Evolutionary conservation across 2,797 vertebrate species (phyloP).

Genomic region (Poliocrania exsul): DNA sequence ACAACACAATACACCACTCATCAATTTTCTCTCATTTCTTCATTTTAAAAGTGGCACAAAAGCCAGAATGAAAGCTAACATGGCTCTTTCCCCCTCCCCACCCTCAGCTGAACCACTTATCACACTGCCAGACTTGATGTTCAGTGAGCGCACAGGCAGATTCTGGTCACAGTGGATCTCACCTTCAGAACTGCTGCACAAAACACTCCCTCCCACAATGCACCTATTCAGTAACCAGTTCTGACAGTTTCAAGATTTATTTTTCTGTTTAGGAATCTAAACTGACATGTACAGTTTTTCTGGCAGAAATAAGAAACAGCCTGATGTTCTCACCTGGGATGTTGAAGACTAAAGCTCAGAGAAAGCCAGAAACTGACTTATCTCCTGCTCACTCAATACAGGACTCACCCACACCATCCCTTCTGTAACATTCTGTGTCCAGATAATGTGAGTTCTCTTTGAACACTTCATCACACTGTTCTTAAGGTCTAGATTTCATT

Average conservation of each 20-base stretch:
- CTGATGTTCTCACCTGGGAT: neutral
- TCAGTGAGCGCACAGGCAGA: neutral
- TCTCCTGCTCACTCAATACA: neutral
- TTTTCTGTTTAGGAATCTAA: neutral
- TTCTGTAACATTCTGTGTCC: neutral
- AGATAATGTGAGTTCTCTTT: rapidly evolving
- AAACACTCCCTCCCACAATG: rapidly evolving
- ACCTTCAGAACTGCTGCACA: neutral
- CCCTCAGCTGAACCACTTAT: neutral
- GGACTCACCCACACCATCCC: neutral
- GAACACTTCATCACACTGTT: neutral
- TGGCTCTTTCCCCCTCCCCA: neutral
- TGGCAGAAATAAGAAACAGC: neutral
- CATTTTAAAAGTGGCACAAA: neutral
- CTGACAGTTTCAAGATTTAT: neutral
- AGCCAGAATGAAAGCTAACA: neutral
- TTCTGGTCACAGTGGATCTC: neutral
- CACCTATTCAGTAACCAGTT: neutral
- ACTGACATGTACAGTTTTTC: neutral
- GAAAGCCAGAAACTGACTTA: neutral
- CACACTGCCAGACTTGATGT: neutral
- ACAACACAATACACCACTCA: neutral
- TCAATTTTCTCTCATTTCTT: neutral
- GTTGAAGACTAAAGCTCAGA: neutral
- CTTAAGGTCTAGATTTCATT: neutral